These are phyloP conservation scores for Aspiorhynchus laticeps DNA, from an alignment of 2,113 vertebrate species.

Conservation along the genomic window DNA sequence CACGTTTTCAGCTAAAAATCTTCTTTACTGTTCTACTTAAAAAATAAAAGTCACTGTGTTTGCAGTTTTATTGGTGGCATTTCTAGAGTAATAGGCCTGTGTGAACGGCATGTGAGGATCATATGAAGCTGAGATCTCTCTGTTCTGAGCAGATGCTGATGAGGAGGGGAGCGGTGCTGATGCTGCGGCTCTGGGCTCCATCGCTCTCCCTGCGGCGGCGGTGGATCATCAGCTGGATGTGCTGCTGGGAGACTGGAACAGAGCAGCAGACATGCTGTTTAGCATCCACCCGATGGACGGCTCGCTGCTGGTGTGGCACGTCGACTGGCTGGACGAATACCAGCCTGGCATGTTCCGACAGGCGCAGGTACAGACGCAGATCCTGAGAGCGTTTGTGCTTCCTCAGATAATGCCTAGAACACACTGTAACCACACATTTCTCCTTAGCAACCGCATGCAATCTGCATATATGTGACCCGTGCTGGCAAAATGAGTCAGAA, in stretches of 20 bases:
- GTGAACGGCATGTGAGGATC: background rate
- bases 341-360: conserved; percentile 98
- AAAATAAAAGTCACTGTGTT: background rate
- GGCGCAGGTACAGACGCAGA: conserved; percentile 83
- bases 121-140: conserved; percentile 33
- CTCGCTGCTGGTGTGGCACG: conserved; percentile 94
- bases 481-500: too few species aligned
- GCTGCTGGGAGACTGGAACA: conserved; percentile 92
- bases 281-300: conserved; percentile 98
- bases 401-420: too few species aligned
- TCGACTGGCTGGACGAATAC: conserved; percentile 98
- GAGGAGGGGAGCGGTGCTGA: conserved; percentile 58
- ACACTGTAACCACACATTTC: too few species aligned
- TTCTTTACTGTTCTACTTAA: too few species aligned
- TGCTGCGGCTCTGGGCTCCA: background rate
- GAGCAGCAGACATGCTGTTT: conserved; percentile 95
- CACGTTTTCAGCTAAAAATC: too few species aligned
- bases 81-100: background rate
- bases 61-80: background rate
- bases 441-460: too few species aligned
- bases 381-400: too few species aligned
- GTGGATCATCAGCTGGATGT: conserved; percentile 92
- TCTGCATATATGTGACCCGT: too few species aligned
- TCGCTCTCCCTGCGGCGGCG: conserved; percentile 79
- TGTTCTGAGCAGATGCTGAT: background rate